These are phyloP conservation scores for Monomorium pharaonis DNA, from an alignment of 1,140 invertebrate genomes.

Conservation along the genomic window DNA sequence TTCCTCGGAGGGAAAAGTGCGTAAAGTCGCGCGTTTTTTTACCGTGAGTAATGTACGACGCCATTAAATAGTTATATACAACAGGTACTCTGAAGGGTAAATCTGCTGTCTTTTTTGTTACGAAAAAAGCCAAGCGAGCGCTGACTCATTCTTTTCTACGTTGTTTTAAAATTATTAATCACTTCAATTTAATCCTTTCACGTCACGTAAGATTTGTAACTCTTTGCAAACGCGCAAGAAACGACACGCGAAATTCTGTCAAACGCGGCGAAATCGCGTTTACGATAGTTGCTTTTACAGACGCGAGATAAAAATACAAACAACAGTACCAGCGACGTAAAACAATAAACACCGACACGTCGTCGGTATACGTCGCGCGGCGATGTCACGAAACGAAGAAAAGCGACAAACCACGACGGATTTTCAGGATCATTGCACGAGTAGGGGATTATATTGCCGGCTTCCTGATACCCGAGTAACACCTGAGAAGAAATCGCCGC, in stretches of 20 bases:
- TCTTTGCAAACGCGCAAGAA: not conserved
- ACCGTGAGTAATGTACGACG: constrained; percentile 39
- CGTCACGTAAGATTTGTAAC: constrained; percentile 17
- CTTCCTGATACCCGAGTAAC: constrained; percentile 43
- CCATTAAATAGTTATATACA: constrained; percentile 56
- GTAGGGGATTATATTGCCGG: constrained; percentile 34
- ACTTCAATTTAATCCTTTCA: constrained; percentile 6
- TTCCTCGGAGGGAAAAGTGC: not conserved
- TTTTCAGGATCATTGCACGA: constrained; percentile 36
- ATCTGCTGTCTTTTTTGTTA: constrained; percentile 31
- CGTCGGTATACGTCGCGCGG: not conserved
- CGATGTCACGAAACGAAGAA: not conserved
- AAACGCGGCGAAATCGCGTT: not conserved
- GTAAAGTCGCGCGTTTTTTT: constrained; percentile 21
- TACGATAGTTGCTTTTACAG: not conserved
- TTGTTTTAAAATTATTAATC: constrained; percentile 48
- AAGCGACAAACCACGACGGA: constrained; percentile 4
- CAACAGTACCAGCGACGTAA: not conserved
- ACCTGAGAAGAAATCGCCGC: constrained; percentile 34
- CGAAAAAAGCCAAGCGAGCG: constrained; percentile 18
- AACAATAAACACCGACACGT: constrained; percentile 3
- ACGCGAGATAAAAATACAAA: constrained; percentile 12
- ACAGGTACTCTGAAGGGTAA: constrained; percentile 29
- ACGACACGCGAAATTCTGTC: not conserved
- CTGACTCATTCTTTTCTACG: constrained; percentile 35